Evolutionary conservation across 2,888 invertebrate species (phyloP).

Genomic region (Bellardia pandia): DNA sequence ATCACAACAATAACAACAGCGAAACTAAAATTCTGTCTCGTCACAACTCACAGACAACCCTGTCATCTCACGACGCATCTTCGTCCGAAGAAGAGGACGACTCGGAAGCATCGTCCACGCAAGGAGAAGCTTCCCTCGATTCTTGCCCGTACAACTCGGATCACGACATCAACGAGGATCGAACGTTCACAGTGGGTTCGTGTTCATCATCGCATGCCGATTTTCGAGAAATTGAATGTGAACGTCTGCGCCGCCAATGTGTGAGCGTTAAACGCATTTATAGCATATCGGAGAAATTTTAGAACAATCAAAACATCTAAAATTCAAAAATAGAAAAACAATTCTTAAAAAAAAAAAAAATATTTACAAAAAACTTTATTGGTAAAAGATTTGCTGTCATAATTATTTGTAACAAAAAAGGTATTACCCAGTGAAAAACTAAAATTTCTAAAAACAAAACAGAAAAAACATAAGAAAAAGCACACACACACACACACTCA

Average conservation of each 20-base stretch:
- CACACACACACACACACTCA: constrained; percentile 67
- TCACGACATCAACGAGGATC: constrained; percentile 76
- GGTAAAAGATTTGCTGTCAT: constrained; percentile 69
- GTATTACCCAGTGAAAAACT: constrained; percentile 58
- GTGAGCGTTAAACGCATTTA: constrained; percentile 83
- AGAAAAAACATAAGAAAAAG: constrained; percentile 65
- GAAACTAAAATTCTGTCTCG: constrained; percentile 49
- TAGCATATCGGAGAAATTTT: constrained; percentile 84
- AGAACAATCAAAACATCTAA: constrained; percentile 64
- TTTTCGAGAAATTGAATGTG: constrained; percentile 83
- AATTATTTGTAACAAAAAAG: constrained; percentile 58
- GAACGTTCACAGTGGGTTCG: constrained; percentile 75
- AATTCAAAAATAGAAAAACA: constrained; percentile 63
- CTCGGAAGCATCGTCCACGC: constrained; percentile 73
- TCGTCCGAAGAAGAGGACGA: constrained; percentile 54
- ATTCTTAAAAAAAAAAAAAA: constrained; percentile 41
- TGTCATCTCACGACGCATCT: constrained; percentile 49
- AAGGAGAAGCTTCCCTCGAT: constrained; percentile 74
- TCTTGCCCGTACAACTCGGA: constrained; percentile 74
- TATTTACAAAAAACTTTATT: constrained; percentile 63
- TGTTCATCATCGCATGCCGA: constrained; percentile 80
- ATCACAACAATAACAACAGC: constrained; percentile 71
- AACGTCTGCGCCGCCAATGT: constrained; percentile 82
- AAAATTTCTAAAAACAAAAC: constrained; percentile 64
- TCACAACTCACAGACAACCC: constrained; percentile 53